These are phyloP conservation scores for Lithobates pipiens DNA, from an alignment of 2,797 vertebrate genomes.

Conservation along the genomic window DNA sequence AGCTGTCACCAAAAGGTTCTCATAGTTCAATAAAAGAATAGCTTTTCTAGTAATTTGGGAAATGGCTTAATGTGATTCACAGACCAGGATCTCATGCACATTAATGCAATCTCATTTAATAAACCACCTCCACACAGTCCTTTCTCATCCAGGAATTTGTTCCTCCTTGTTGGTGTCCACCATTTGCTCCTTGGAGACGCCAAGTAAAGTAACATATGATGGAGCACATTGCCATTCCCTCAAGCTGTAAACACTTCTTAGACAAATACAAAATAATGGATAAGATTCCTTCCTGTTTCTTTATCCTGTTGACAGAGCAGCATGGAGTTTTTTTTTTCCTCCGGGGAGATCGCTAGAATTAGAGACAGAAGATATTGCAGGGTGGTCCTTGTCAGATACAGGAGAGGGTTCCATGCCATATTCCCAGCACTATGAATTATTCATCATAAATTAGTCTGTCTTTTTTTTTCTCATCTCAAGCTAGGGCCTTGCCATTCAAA, in stretches of 20 bases:
- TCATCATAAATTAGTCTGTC: too few species aligned
- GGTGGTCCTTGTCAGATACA: too few species aligned
- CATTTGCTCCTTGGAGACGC: constrained; percentile 52
- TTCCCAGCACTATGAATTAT: too few species aligned
- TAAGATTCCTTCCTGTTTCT: constrained; percentile 27
- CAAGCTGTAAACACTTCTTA: constrained; percentile 31
- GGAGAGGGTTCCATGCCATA: too few species aligned
- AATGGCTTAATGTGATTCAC: not conserved
- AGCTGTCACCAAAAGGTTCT: too few species aligned
- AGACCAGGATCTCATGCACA: constrained; percentile 23
- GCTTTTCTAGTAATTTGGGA: too few species aligned
- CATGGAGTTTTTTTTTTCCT: too few species aligned
- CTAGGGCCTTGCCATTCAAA: too few species aligned
- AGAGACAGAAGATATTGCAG: too few species aligned
- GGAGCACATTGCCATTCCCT: constrained; percentile 43
- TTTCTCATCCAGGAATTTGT: constrained; percentile 45
- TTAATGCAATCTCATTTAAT: constrained; percentile 51
- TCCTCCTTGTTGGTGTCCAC: constrained; percentile 48
- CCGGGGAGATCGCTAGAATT: too few species aligned
- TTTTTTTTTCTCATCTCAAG: too few species aligned
- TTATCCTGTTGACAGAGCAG: constrained; percentile 2
- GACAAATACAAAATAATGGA: constrained; percentile 27
- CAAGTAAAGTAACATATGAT: constrained; percentile 53
- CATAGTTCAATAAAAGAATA: too few species aligned
- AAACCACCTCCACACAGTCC: constrained; percentile 52